Conservation (phyloP, 2,888 invertebrate genomes). For the Catonia carolina region DNA sequence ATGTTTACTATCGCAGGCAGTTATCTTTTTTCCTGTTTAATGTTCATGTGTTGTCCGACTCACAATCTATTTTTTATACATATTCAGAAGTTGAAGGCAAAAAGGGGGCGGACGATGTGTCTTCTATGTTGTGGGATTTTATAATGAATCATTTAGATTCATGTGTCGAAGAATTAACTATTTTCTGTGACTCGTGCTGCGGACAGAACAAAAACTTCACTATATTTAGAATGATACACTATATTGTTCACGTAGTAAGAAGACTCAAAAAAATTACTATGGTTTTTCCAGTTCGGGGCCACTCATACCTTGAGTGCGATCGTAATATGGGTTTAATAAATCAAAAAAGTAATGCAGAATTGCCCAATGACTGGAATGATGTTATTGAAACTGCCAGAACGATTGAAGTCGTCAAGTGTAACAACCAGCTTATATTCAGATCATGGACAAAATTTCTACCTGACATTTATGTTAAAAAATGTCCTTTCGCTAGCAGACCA, state of each 20-base stretch:
- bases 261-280: conserved; percentile 21
- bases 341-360: conserved; percentile 11
- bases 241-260: conserved; percentile 20
- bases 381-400: not conserved
- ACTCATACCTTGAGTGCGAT: conserved; percentile 34
- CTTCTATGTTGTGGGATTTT: conserved; percentile 26
- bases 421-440: conserved; percentile 13
- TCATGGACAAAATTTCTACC: conserved; percentile 19
- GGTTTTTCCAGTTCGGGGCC: conserved; percentile 27
- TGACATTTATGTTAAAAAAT: not conserved
- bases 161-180: conserved; percentile 22
- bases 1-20: conserved; percentile 24
- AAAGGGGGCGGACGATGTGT: conserved; percentile 28
- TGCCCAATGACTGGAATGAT: conserved; percentile 17
- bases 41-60: conserved; percentile 18
- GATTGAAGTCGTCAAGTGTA: conserved; percentile 14
- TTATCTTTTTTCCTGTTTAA: conserved; percentile 23
- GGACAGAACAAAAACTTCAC: conserved; percentile 31
- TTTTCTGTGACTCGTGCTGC: conserved; percentile 31
- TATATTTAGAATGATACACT: conserved; percentile 27
- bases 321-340: conserved; percentile 19
- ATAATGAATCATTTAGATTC: conserved; percentile 24
- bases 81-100: conserved; percentile 22
- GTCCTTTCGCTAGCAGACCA: not conserved
- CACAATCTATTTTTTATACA: conserved; percentile 16